Evolutionary conservation across 2,797 vertebrate genomes (phyloP).

Genomic region (Siniperca obscura): DNA sequence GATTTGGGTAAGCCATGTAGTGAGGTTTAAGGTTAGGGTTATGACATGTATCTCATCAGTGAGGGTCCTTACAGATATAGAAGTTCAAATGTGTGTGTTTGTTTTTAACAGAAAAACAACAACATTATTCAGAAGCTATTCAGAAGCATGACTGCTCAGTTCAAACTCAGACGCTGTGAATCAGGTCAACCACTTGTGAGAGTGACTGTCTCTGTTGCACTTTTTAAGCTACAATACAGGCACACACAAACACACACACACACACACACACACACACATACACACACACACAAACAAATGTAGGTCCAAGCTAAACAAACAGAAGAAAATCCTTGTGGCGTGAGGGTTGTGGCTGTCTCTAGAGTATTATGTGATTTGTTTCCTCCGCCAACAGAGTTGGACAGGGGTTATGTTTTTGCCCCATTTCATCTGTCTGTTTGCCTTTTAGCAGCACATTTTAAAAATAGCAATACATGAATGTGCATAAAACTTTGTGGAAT

Average conservation of each 20-base stretch:
- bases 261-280: constrained; percentile 19
- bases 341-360: constrained; percentile 26
- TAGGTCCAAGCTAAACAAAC: constrained; percentile 52
- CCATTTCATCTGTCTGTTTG: constrained; percentile 21
- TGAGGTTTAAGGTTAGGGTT: too few relatives aligned
- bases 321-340: constrained; percentile 45
- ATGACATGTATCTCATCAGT: not conserved
- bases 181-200: constrained; percentile 8
- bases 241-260: constrained; percentile 23
- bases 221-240: constrained; percentile 10
- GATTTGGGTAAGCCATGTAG: too few relatives aligned
- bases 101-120: not conserved
- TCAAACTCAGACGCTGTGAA: not conserved
- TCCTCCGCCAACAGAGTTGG: constrained; percentile 23
- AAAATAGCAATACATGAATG: constrained; percentile 22
- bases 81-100: not conserved
- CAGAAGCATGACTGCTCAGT: too few relatives aligned
- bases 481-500: constrained; percentile 7
- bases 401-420: constrained; percentile 32
- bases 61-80: not conserved
- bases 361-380: constrained; percentile 25
- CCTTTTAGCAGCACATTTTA: constrained; percentile 17
- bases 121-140: too few relatives aligned
- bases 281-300: constrained; percentile 1
- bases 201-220: not conserved